These are phyloP conservation scores for Drosophila paramelanica DNA, from an alignment of 2,888 invertebrate species.

Conservation along the genomic window DNA sequence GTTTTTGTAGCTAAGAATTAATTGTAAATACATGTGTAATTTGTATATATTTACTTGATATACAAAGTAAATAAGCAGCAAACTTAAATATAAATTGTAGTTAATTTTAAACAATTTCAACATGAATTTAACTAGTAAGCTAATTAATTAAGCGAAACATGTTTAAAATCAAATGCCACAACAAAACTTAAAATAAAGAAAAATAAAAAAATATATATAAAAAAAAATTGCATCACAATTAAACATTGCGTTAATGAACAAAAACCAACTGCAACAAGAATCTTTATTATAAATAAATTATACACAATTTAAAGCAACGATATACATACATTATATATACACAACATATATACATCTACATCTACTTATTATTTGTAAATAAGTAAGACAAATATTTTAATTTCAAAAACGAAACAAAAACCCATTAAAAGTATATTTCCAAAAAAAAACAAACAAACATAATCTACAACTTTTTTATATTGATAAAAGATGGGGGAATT, in stretches of 20 bases:
- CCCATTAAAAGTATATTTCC: slow-evolving; percentile 74
- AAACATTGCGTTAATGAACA: slow-evolving; percentile 54
- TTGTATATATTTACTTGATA: slow-evolving; percentile 77
- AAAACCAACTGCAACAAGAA: slow-evolving; percentile 52
- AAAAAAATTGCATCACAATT: slow-evolving; percentile 42
- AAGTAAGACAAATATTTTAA: slow-evolving; percentile 71
- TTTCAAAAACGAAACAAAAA: slow-evolving; percentile 68
- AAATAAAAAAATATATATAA: slow-evolving; percentile 28
- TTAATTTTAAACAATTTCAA: slow-evolving; percentile 76
- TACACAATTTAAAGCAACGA: slow-evolving; percentile 47
- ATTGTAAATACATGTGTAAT: slow-evolving; percentile 78
- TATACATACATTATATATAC: slow-evolving; percentile 47
- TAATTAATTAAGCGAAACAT: slow-evolving; percentile 60
- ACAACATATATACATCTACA: slow-evolving; percentile 59
- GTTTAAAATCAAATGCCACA: slow-evolving; percentile 69
- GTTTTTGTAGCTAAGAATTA: slow-evolving; percentile 72
- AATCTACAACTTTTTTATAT: slow-evolving; percentile 9
- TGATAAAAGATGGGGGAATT: neutral
- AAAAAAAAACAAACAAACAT: slow-evolving; percentile 47
- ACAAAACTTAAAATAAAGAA: slow-evolving; percentile 51
- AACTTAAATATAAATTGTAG: slow-evolving; percentile 73
- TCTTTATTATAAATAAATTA: slow-evolving; percentile 69
- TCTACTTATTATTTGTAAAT: slow-evolving; percentile 80
- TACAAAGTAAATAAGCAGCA: slow-evolving; percentile 75
- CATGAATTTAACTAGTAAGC: slow-evolving; percentile 73